Conservation (phyloP, 2,113 vertebrate genomes). For the Cephalopholis sonnerati region DNA sequence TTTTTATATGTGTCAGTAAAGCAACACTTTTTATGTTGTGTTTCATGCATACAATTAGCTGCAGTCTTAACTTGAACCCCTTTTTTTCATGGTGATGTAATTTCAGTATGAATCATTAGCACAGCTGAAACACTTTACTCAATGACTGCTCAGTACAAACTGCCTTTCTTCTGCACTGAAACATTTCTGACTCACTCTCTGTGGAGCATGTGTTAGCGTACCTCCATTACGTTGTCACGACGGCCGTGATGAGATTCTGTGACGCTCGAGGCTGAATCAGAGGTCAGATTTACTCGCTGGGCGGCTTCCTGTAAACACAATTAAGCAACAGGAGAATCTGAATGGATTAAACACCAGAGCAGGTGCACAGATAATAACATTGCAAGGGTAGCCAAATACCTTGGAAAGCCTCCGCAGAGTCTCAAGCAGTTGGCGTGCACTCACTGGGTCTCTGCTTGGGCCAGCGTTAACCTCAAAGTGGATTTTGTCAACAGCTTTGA, state of each 20-base stretch:
- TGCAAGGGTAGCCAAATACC: conserved; percentile 67
- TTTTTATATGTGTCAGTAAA: too few species aligned
- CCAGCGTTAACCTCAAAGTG: conserved; percentile 73
- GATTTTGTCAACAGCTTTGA: conserved; percentile 82
- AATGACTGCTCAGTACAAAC: conserved; percentile 4
- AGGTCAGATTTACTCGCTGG: conserved; percentile 2
- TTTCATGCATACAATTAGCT: neutral
- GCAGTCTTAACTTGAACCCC: neutral
- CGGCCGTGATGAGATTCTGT: neutral
- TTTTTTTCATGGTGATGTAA: neutral
- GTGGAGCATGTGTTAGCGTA: conserved; percentile 6
- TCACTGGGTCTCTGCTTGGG: conserved; percentile 18
- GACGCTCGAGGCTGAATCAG: conserved; percentile 38
- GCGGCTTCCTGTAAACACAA: conserved; percentile 57
- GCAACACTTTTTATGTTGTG: neutral
- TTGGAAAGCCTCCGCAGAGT: conserved; percentile 58
- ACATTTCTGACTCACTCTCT: neutral
- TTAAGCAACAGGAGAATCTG: conserved; percentile 15
- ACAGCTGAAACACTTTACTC: neutral
- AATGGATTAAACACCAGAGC: conserved; percentile 17
- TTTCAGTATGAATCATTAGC: neutral
- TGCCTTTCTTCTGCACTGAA: neutral
- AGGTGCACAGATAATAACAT: conserved; percentile 37
- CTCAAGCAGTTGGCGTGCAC: conserved; percentile 57
- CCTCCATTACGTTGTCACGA: neutral